Evolutionary conservation across 2,888 invertebrate species (phyloP).

Genomic region (Mythimna loreyi): DNA sequence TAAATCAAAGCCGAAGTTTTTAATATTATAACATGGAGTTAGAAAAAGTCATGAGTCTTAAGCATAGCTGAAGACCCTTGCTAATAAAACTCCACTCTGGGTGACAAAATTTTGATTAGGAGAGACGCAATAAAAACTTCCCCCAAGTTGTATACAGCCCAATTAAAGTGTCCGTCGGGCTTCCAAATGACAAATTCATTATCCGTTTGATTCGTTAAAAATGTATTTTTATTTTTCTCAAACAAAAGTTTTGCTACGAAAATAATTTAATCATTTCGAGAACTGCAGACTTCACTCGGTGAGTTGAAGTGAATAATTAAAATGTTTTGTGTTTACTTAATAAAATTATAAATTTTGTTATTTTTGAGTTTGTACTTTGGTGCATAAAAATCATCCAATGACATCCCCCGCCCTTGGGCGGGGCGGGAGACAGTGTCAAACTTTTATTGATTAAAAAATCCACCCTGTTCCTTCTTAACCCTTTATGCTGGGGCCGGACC

Average conservation of each 20-base stretch:
- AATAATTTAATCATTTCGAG: conserved; percentile 55
- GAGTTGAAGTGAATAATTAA: conserved; percentile 53
- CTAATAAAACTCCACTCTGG: conserved; percentile 73
- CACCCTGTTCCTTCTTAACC: no score
- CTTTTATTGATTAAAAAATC: no score
- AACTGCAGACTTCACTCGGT: conserved; percentile 27
- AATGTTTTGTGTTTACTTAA: conserved; percentile 39
- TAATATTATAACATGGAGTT: conserved; percentile 70
- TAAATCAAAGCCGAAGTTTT: conserved; percentile 74
- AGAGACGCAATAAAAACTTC: conserved; percentile 79
- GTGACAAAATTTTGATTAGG: conserved; percentile 79
- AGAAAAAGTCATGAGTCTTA: conserved; percentile 73
- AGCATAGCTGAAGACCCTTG: conserved; percentile 67
- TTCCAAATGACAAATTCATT: conserved; percentile 75
- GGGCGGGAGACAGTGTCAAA: no score
- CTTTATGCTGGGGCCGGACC: no score
- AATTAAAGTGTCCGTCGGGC: conserved; percentile 75
- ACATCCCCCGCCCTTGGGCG: no score
- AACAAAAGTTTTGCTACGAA: conserved; percentile 41
- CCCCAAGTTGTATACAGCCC: conserved; percentile 70
- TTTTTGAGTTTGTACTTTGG: conserved; percentile 8
- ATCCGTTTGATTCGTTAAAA: conserved; percentile 71
- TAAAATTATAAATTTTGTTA: conserved; percentile 28
- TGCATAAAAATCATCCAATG: no score
- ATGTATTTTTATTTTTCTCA: conserved; percentile 60